Conservation (phyloP, 2,113 vertebrate species). For the Empidonax alnorum region DNA sequence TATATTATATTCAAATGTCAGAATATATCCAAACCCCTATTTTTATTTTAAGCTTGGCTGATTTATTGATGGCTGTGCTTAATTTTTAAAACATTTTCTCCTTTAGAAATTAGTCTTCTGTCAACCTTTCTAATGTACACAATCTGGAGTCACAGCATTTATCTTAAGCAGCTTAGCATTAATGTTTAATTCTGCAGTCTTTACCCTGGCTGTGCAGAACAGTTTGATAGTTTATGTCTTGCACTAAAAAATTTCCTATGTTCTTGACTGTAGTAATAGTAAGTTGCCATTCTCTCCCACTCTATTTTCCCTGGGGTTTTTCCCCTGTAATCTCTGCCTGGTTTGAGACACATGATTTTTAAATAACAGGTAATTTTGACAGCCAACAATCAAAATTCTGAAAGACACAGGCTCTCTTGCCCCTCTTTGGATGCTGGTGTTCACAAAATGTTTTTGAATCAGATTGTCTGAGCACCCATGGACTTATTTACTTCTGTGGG, state of each 20-base stretch:
- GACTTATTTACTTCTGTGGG: not conserved
- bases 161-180: constrained; percentile 60
- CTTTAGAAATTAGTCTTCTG: constrained; percentile 71
- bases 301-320: accelerated
- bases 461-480: not conserved
- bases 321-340: not conserved
- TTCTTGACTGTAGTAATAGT: not conserved
- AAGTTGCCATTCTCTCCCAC: not conserved
- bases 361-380: not conserved
- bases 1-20: constrained; percentile 69
- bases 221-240: constrained; percentile 28
- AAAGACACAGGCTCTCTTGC: not conserved
- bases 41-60: constrained; percentile 64
- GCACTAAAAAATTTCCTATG: not conserved
- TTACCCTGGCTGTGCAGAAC: constrained; percentile 48
- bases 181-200: constrained; percentile 60
- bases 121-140: constrained; percentile 56
- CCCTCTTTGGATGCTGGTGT: not conserved
- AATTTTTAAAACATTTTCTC: constrained; percentile 76
- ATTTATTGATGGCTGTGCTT: constrained; percentile 72
- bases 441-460: accelerated
- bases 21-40: constrained; percentile 31
- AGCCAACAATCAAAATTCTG: not conserved
- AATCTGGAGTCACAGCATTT: constrained; percentile 45
- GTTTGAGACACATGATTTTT: not conserved